Evolutionary conservation across 64 coral and sea anemone species (phyloP), one percentile per base, ranked within the genome.

Genomic region (Montipora sp.): DNA sequence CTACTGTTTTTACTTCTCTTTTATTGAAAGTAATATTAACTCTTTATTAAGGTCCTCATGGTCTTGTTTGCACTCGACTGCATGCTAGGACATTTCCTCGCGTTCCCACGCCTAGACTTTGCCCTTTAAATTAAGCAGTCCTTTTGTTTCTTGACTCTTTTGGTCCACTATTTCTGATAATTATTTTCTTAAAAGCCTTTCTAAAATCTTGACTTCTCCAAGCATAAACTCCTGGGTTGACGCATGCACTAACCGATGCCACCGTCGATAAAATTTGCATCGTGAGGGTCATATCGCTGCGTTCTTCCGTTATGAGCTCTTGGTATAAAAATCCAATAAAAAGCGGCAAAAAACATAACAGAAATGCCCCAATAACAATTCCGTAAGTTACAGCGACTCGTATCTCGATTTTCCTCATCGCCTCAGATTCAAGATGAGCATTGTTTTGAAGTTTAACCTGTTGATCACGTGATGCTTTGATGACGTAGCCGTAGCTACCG

Each of bases 151-250:
- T 57, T 36, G 36, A 7, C 11, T 57, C 11, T 57, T 57, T 36
- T 36, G 36, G 53, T 27, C 10, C 22, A 18, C 16, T 50, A 19
- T 3, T 10, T 71, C 82, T 85, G 5, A 23, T 81, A 10, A 89
- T 51, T 15, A 93, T 61, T 47, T 79, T 93, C 65, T 75, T 88
- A 51, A 93, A 93, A 6, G 92, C 92, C 24, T 80, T 89, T 51
- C 92, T 85, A 67, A 93, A 93, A 49, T 93, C 92, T 22, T 79
- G 14, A 47, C 87, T 93, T 51, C 92, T 85, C 80, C 90, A 92
- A 13, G 84, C 75, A 58, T 93, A 93, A 79, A 93, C 77, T 11
- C 60, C 16, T 47, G 92, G 85, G 22, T 93, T 93, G 19, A 93
- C 10, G 72, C 84, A 93, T 2, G 85, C 84, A 18, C 73, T 79